Evolutionary conservation across 2,888 invertebrate genomes (phyloP), one percentile per base, ranked within the genome.

Genomic region (Drosophila melanosoma): DNA sequence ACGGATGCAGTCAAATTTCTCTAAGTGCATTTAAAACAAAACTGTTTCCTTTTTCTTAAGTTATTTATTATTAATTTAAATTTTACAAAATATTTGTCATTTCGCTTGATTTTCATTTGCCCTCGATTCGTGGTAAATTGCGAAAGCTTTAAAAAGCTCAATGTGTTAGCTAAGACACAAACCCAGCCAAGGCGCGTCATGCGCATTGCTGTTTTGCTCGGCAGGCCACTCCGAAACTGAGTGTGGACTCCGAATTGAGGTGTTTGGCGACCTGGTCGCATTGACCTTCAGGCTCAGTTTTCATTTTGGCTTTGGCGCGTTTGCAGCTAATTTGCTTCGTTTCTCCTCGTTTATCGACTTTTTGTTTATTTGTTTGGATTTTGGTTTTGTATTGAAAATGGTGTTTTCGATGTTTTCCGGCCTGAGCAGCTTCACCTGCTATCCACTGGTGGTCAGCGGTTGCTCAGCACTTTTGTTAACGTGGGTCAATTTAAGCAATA

Each of bases 351-450:
- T 79, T 78, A 69, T 87, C 68, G 87, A 71, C 75, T 78, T 68
- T 81, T 84, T 81, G 60, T 83, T 77, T 84, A 72, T 87, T 87
- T 69, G 51, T 79, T 82, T 81, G 74, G 56, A 54, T 76, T 82
- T 81, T 78, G 60, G 69, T 68, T 78, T 73, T 52, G 56, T n/a
- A 26, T 56, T 56, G 26, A 53, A 65, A 65, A 90, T 87, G 87
- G 87, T 83, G 51, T 74, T 90, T 51, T 81, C 89, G 32, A 90
- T 91, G 91, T 88, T 90, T 79, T 91, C 92, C 76, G 84, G 92
- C 68, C 75, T 91, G 45, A 90, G 91, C 79, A 90, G 92, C 74
- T 92, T 91, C 73, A 91, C 91, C 81, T 91, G 91, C 89, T 91
- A 91, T 72, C 91, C 91, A 29, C 76, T 91, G 89, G 86, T 91